These are phyloP conservation scores for Meta bourneti DNA, from an alignment of 2,888 invertebrate genomes.

Conservation along the genomic window DNA sequence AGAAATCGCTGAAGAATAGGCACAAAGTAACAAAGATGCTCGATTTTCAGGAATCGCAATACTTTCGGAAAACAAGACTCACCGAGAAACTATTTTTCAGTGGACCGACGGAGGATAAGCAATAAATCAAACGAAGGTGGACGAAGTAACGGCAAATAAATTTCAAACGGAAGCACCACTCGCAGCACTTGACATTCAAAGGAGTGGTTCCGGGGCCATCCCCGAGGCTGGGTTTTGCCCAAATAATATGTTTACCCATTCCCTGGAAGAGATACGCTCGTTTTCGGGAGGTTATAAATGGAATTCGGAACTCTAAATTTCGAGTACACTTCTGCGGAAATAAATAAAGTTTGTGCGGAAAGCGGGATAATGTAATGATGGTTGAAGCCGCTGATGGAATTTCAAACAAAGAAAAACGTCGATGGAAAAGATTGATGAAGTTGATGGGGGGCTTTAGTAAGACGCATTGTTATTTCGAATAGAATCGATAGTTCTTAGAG, in stretches of 20 bases:
- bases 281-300: neutral
- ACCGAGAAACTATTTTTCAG: neutral
- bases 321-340: neutral
- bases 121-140: neutral
- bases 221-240: neutral
- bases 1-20: no score
- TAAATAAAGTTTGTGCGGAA: neutral
- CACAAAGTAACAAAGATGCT: no score
- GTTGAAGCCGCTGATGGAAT: neutral
- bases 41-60: no score
- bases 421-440: neutral
- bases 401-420: neutral
- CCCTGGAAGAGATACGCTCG: neutral
- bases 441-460: neutral
- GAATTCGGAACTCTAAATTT: neutral
- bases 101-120: neutral
- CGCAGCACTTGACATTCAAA: neutral
- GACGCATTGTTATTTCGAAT: neutral
- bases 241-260: neutral
- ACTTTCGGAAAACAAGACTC: no score
- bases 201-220: neutral
- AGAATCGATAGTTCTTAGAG: no score
- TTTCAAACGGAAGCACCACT: neutral
- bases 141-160: neutral
- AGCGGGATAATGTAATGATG: neutral